Evolutionary conservation across 2,888 invertebrate genomes (phyloP).

Genomic region (Plebejus argus): DNA sequence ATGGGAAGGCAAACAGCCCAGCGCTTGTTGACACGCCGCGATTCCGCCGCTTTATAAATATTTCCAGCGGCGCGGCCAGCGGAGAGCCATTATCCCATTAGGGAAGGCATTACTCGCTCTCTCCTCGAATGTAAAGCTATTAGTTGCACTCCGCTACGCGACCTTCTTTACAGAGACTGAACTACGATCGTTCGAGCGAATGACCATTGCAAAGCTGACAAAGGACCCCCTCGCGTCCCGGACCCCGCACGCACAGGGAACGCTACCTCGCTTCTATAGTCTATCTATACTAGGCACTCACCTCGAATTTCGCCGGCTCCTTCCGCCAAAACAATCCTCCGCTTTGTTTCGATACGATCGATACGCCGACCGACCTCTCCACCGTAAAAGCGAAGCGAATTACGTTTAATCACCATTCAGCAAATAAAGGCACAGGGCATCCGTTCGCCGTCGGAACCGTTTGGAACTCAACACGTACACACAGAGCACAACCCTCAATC

Average conservation of each 20-base stretch:
- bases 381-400: constrained; percentile 77
- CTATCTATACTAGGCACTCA: constrained; percentile 54
- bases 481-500: constrained; percentile 64
- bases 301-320: constrained; percentile 58
- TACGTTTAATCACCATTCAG: constrained; percentile 78
- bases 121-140: constrained; percentile 62
- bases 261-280: constrained; percentile 46
- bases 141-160: constrained; percentile 50
- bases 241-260: constrained; percentile 45
- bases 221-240: constrained; percentile 44
- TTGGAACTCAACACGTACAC: constrained; percentile 59
- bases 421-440: constrained; percentile 72
- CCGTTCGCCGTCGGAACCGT: constrained; percentile 64
- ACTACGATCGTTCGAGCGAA: constrained; percentile 2
- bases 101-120: constrained; percentile 73
- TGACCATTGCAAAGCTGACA: constrained; percentile 39
- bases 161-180: constrained; percentile 28
- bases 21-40: constrained; percentile 68
- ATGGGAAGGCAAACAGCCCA: constrained; percentile 70
- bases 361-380: constrained; percentile 68
- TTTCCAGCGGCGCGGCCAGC: constrained; percentile 61
- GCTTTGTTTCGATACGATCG: constrained; percentile 73
- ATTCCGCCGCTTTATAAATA: constrained; percentile 75
- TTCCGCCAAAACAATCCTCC: constrained; percentile 66
- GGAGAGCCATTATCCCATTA: constrained; percentile 74